Evolutionary conservation across 2,113 vertebrate genomes (phyloP).

Genomic region (Polypterus bichir): DNA sequence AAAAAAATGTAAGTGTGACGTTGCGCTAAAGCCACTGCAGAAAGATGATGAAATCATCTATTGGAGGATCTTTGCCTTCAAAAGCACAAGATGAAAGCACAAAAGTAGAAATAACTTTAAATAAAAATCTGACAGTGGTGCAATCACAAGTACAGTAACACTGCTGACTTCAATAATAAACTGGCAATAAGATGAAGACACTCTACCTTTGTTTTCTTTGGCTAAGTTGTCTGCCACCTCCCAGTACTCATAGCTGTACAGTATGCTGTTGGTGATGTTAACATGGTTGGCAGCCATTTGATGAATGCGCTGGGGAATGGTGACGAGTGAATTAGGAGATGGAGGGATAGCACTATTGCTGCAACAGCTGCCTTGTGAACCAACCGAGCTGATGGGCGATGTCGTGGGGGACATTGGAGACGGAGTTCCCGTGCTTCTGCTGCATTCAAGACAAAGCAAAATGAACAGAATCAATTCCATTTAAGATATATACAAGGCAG

Average conservation of each 20-base stretch:
- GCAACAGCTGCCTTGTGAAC: conserved; percentile 56
- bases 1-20: no score
- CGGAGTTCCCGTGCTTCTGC: conserved; percentile 61
- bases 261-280: conserved; percentile 95
- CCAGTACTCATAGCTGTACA: conserved; percentile 97
- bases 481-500: no score
- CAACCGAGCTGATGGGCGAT: conserved; percentile 59
- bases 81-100: no score
- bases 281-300: conserved; percentile 98
- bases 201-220: conserved; percentile 85
- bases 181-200: neutral
- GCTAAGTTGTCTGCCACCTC: conserved; percentile 92
- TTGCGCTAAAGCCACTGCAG: no score
- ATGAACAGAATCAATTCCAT: neutral
- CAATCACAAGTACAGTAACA: no score
- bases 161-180: neutral
- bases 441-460: conserved; percentile 11
- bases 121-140: no score
- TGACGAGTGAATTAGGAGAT: conserved; percentile 65
- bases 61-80: no score
- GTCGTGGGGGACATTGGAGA: conserved; percentile 62
- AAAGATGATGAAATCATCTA: no score
- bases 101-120: no score
- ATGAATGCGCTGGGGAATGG: conserved; percentile 94
- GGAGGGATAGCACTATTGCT: conserved; percentile 33